Percentiles rank a stretch among this genome's conserved stretches.
phyloP scores from a whole-genome alignment of 2,888 invertebrate species.

The Eilema depressum region DNA sequence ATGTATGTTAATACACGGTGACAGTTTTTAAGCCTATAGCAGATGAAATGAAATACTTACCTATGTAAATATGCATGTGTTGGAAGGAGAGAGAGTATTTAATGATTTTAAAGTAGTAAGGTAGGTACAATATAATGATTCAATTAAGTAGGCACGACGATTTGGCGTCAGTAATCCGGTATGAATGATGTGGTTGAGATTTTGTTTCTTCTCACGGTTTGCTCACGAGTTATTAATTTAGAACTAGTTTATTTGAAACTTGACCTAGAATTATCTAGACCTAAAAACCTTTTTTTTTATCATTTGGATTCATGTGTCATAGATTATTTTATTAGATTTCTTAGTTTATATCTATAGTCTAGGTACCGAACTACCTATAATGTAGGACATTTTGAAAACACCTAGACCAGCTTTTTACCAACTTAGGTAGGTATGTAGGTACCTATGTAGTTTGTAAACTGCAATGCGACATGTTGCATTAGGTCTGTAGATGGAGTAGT shows the following conservation, averaged over 20 bases:
- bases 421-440: too few species aligned
- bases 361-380: too few species aligned
- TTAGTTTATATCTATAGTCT: too few species aligned
- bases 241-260: conserved; percentile 1
- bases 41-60: conserved; percentile 4
- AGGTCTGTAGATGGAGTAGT: too few species aligned
- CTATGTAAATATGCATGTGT: conserved; percentile 3
- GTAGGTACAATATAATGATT: neutral
- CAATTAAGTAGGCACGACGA: neutral
- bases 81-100: neutral
- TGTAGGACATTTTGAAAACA: too few species aligned
- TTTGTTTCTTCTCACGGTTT: neutral
- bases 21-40: conserved; percentile 42
- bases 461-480: too few species aligned
- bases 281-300: neutral
- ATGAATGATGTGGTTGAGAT: neutral
- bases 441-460: too few species aligned
- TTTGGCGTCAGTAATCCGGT: neutral
- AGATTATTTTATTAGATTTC: too few species aligned
- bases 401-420: too few species aligned
- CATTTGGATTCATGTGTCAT: too few species aligned
- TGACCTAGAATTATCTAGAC: conserved; percentile 4
- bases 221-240: neutral
- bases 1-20: conserved; percentile 54
- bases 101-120: neutral